Base-by-base conservation (phyloP, 2,797 vertebrate genomes). In the Bryconaethiops microstoma region DNA sequence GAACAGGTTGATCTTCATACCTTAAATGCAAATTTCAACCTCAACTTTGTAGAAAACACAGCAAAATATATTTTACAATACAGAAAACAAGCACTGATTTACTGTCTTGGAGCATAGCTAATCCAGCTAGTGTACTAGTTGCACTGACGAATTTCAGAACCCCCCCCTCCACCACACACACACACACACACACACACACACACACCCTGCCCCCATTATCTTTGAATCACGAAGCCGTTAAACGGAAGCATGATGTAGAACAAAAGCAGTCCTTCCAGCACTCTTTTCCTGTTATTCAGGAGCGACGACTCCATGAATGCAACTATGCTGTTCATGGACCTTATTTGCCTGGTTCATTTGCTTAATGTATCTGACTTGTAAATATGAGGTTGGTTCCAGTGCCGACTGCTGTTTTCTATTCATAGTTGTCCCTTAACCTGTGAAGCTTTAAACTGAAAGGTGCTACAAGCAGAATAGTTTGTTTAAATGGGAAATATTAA, bases 231-330 rank as follows among this genome's bases (percentile, higher is more conserved):
- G 21, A 48, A 54, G 48, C 70, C 52, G 52, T 74, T 48, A 67
- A 35, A 71, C 13, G 64, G 52, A 60, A 74, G 45, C 13, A 9
- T n/a, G 13, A 16, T 50, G 75, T 73, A 73, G 75, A 50, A 50
- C 23, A 52, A 23, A 71, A 71, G 68, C 65, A 42, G 65, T 23
- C 40, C 2, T 23, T 52, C 45, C 68, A 52, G 68, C 13, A 7
- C 21, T 29, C 10, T 23, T 29, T 73, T 73, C 70, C 70, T 73
- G 70, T 73, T 73, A 35, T 73, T 57, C 70, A 57, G 70, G 50
- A 73, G 17, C 7, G 52, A 35, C 52, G 17, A 57, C 12, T 35
- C 0, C n/a, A 48, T 6, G 67, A 50, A 14, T 8, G 5, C 12
- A 2, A 16, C 48, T 71, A 1, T 54, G 17, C 68, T 14, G 13